Evolutionary conservation across 2,888 invertebrate genomes (phyloP).

Genomic region (Diaprepes abbreviatus): DNA sequence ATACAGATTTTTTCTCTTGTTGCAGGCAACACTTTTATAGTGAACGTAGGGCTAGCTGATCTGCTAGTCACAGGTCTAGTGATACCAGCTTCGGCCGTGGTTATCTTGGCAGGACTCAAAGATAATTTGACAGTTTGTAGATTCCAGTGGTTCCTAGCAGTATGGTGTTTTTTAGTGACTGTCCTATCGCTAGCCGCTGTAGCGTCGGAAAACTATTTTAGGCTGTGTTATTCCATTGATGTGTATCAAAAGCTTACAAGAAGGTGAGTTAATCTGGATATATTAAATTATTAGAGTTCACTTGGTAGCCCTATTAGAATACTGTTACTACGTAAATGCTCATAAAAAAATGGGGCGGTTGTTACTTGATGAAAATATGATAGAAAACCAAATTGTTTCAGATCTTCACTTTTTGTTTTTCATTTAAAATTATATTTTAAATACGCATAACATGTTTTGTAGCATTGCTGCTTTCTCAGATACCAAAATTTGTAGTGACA

Average conservation of each 20-base stretch:
- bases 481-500: too few species aligned
- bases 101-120: constrained; percentile 76
- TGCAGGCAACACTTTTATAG: constrained; percentile 78
- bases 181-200: constrained; percentile 75
- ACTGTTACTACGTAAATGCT: too few species aligned
- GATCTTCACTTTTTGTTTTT: too few species aligned
- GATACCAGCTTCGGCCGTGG: constrained; percentile 78
- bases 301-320: too few species aligned
- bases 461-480: too few species aligned
- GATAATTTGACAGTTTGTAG: constrained; percentile 74
- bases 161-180: constrained; percentile 77
- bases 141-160: constrained; percentile 77
- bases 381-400: too few species aligned
- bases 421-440: too few species aligned
- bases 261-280: constrained; percentile 54
- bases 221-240: constrained; percentile 72
- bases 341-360: too few species aligned
- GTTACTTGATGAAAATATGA: too few species aligned
- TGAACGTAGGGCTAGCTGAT: constrained; percentile 80
- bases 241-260: constrained; percentile 69
- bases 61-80: constrained; percentile 78
- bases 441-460: too few species aligned
- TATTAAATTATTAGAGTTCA: too few species aligned
- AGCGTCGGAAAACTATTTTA: constrained; percentile 77
- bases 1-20: constrained; percentile 33